Evolutionary conservation across 2,888 invertebrate species (phyloP), one percentile per base, ranked within the genome.

Genomic region (Acheta domesticus): DNA sequence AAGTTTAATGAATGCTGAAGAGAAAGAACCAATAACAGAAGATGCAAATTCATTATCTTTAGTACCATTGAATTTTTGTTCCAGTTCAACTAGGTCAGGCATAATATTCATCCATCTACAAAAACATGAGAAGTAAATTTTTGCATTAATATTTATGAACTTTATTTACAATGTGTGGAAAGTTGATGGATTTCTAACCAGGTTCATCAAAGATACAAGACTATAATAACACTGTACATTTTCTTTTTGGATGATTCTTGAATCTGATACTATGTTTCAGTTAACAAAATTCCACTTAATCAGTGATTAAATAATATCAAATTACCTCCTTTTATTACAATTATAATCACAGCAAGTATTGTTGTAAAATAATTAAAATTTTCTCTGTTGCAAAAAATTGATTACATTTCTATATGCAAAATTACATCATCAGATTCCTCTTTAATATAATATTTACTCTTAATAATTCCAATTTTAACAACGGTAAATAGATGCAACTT

Each of bases 31-130:
- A 21, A 79, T 79, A 20, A 74, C 74, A 49, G 81, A 81, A 23
- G 74, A 78, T 16, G 73, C 48, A n/a, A 79, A 78, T 12, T 75
- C 74, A 12, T 76, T 48, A 49, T 76, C 21, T 20, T 75, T 48
- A 20, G 82, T 11, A 36, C 78, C 82, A 86, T 85, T 89, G 82
- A 87, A 86, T 85, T 87, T 88, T 79, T 84, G 86, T 84, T 91
- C 91, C 78, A 94, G 86, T 85, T 95, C 94, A 79, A 91, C 90
- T 4, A 94, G 88, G 85, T 97, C 96, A 0, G 93, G 92, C 49
- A 91, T 88, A 75, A 94, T 89, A 85, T 96, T 95, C 84, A 96
- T 88, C 89, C 94, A 91, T 62, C 88, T 89, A 83, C 48, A 83
- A 75, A 77, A 21, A 12, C 19, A 20, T n/a, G 14, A 12, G 11